These are phyloP conservation scores for Microplitis deprimator DNA, from an alignment of 2,888 invertebrate genomes.

Conservation along the genomic window DNA sequence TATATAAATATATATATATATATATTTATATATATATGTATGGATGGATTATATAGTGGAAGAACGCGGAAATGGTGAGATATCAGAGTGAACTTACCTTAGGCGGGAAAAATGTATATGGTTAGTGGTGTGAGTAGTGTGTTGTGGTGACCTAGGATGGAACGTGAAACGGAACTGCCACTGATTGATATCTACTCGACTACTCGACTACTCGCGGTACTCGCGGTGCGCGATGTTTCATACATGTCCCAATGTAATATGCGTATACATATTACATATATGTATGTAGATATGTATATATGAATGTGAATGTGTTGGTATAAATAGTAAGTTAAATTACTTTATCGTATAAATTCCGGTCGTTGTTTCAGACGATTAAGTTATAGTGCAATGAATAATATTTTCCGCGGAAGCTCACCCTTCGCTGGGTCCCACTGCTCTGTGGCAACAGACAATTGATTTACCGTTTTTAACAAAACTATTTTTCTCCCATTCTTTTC, in stretches of 20 bases:
- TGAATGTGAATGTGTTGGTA: no score
- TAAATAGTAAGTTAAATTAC: not conserved
- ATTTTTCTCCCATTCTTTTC: not conserved
- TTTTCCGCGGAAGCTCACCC: not conserved
- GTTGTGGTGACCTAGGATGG: constrained; percentile 36
- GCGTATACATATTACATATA: no score
- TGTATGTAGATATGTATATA: no score
- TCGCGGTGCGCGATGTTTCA: no score
- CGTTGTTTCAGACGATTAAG: constrained; percentile 1
- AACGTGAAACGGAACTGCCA: constrained; percentile 39
- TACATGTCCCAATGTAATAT: no score
- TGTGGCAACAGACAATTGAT: not conserved
- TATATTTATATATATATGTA: not conserved
- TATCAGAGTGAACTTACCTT: constrained; percentile 34
- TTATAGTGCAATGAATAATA: constrained; percentile 1
- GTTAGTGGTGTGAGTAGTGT: not conserved
- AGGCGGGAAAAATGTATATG: constrained; percentile 33
- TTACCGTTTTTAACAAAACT: not conserved
- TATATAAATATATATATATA: not conserved
- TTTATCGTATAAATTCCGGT: constrained; percentile 1
- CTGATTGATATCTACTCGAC: constrained; percentile 25
- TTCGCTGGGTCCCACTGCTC: not conserved
- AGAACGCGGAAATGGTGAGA: constrained; percentile 44
- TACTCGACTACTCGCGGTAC: not conserved
- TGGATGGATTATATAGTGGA: constrained; percentile 5